These are phyloP conservation scores for Actinia equina DNA, from an alignment of 64 coral and sea anemone genomes.

Conservation along the genomic window DNA sequence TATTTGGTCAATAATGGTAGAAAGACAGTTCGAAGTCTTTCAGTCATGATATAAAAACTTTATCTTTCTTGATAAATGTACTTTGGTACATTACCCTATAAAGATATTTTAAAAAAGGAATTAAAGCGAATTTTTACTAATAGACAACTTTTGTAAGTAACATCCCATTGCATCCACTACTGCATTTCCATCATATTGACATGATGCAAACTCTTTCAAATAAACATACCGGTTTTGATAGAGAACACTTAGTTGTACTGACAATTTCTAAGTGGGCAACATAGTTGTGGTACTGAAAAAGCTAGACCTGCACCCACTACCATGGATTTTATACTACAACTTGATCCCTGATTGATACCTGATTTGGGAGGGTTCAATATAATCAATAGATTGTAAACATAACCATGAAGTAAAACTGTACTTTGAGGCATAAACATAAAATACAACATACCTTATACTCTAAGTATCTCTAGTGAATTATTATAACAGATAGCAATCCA, in stretches of 20 bases:
- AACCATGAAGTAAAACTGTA: neutral
- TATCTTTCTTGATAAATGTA: neutral
- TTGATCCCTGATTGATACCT: neutral
- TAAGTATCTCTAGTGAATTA: constrained; percentile 90
- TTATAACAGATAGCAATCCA: constrained; percentile 99
- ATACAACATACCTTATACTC: constrained; percentile 61
- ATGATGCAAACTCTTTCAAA: too few relatives aligned
- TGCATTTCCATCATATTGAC: too few relatives aligned
- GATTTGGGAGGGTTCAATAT: neutral
- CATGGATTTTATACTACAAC: neutral
- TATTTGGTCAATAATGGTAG: neutral
- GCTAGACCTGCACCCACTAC: neutral
- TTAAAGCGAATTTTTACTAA: too few relatives aligned
- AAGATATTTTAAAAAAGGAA: too few relatives aligned
- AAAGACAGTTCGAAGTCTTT: neutral
- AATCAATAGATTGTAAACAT: neutral
- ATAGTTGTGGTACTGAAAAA: too few relatives aligned
- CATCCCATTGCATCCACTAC: too few relatives aligned
- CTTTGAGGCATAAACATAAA: neutral
- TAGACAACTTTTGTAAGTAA: too few relatives aligned
- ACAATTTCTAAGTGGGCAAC: too few relatives aligned
- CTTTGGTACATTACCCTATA: neutral
- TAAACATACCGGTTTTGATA: too few relatives aligned
- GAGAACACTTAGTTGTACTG: too few relatives aligned
- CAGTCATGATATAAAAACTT: neutral